Conservation (phyloP, 37 sponge, comb jelly and placozoan species). For the Spongilla lacustris region DNA sequence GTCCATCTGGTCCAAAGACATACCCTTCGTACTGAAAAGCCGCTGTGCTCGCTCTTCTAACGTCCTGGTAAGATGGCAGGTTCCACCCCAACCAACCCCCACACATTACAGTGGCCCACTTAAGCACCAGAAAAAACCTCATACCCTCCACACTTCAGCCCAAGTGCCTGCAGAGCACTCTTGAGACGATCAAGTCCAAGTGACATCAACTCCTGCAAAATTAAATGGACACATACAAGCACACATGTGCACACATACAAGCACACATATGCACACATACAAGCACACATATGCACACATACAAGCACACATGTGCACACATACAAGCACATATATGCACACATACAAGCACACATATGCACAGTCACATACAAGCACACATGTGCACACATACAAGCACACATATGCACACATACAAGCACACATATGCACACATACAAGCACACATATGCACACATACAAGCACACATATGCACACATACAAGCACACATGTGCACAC, state of each 20-base stretch:
- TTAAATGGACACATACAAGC: neutral
- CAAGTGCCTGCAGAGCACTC: slow-evolving; percentile 91
- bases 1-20: slow-evolving; percentile 49
- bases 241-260: neutral
- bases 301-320: neutral
- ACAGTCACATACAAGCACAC: neutral
- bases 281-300: too few relatives aligned
- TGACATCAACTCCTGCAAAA: slow-evolving; percentile 81
- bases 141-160: slow-evolving; percentile 98
- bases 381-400: too few relatives aligned
- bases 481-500: too few relatives aligned
- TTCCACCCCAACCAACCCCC: neutral
- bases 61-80: slow-evolving; percentile 44
- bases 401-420: too few relatives aligned
- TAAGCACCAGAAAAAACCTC: neutral
- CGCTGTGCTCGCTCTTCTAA: slow-evolving; percentile 90
- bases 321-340: neutral
- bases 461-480: neutral
- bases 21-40: slow-evolving; percentile 87
- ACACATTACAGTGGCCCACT: too few relatives aligned
- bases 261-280: neutral
- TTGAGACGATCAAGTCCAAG: slow-evolving; percentile 96
- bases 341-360: neutral
- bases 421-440: neutral
- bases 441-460: neutral